Evolutionary conservation across 2,888 invertebrate species (phyloP), one percentile per base, ranked within the genome.

Genomic region (Limnephilus marmoratus): DNA sequence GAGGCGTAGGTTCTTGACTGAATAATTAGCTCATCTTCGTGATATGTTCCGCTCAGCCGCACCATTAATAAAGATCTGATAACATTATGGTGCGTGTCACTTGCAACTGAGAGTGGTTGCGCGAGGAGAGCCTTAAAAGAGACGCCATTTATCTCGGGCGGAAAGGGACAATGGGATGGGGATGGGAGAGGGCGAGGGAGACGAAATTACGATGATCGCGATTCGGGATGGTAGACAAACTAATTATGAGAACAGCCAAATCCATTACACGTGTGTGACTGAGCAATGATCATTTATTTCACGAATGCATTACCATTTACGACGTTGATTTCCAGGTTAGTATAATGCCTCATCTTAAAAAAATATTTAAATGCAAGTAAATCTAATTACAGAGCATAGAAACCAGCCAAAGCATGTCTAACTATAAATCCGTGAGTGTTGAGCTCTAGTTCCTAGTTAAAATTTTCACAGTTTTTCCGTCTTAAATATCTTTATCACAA

Each of bases 21-120:
- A 90, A 90, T 90, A 90, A 80, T 90, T 80, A 81, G 41, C 29
- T 90, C 90, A 45, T 90, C 81, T 81, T 29, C 45, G 68, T 68
- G 24, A 68, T 68, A 68, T 68, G 81, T 81, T 41, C 49, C 90
- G 45, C 81, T 41, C 81, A 81, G 81, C 90, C 81, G n/a, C 80
- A 81, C 37, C 45, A 90, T 90, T 90, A 81, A 81, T 90, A 90
- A 81, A 37, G 80, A 81, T 81, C 81, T 81, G 68, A 80, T 90
- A 80, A 81, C 68, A 45, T 41, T 90, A 80, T 90, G 29, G 31
- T 18, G 80, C 86, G 34, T 68, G 88, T 88, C 88, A 88, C 88
- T 88, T 80, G 80, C 88, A 88, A 80, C 88, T 53, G 88, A 88
- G 80, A 88, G 80, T 68, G 53, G 49, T 34, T 85, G 29, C 29